Base-by-base conservation (phyloP, 2,797 vertebrate genomes). In the Schizothorax lantsangensis region DNA sequence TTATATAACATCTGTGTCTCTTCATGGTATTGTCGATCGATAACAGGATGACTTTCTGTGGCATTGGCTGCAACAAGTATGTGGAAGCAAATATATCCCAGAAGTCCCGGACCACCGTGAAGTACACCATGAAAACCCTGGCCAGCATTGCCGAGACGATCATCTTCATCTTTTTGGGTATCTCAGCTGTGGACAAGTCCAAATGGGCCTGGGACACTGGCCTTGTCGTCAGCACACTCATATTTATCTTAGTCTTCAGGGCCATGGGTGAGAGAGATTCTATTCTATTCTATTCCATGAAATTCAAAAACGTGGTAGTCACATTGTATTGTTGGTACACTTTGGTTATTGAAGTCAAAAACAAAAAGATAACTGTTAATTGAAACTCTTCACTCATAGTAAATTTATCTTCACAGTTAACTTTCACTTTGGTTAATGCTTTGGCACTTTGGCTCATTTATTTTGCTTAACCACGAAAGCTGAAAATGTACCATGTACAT, bases 81-180 rank as follows among this genome's bases (percentile, higher is more conserved):
- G 98, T 99, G 91, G 98, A 99, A 93, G 98, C 97, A 89, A 99
- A 99, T 92, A 98, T 99, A 88, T 98, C 98, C 75, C 98, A 98
- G 94, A 98, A 98, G 91, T 99, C 98, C 68, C 96, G 98, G 83
- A 99, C 98, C 64, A 97, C 98, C 0, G 97, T 99, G 84, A 98
- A 98, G 88, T 98, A 99, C 91, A 98, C 97, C 9, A 98, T 98
- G 97, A 99, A 99, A 94, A 99, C 97, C 0, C 92, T 99, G 90
- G 97, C 97, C 86, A 98, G 97, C 95, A 97, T 98, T 7, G 97
- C 98, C 0, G 98, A 99, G 92, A 99, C 98, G 68, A 96, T 99
- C 93, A 99, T 99, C 94, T 99, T 99, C 93, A 98, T 99, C 95
- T 97, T 99, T 92, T 94, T 99, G 72, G 98, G 97, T 69, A 98